Conservation (phyloP, 2,113 vertebrate genomes). For the Aythya baeri region DNA sequence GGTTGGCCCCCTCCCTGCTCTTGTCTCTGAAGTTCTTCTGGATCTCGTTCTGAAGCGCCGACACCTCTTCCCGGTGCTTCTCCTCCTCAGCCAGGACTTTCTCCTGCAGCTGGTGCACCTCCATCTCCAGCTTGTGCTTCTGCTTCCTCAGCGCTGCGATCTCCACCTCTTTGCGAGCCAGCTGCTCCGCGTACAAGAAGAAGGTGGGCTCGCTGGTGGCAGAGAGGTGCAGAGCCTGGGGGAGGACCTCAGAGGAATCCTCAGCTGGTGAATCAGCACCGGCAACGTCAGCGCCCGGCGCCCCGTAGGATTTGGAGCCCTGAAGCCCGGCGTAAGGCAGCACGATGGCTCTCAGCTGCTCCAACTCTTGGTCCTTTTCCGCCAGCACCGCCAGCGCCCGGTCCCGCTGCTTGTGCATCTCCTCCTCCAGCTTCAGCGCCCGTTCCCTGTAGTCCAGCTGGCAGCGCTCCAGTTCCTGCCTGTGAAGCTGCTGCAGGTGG, state of each 20-base stretch:
- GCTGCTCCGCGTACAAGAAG: conserved; percentile 91
- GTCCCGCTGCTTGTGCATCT: conserved; percentile 92
- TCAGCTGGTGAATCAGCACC: accelerated
- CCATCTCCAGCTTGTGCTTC: conserved; percentile 83
- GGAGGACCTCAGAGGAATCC: conserved; percentile 59
- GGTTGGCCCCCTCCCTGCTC: conserved; percentile 90
- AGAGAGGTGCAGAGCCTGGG: conserved; percentile 76
- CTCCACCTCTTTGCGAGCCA: conserved; percentile 92
- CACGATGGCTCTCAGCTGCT: conserved; percentile 77
- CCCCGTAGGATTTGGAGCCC: neutral
- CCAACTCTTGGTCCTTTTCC: conserved; percentile 92
- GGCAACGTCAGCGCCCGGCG: neutral
- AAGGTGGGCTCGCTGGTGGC: conserved; percentile 82
- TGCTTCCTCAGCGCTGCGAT: conserved; percentile 80
- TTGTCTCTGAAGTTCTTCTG: conserved; percentile 84
- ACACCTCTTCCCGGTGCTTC: conserved; percentile 78
- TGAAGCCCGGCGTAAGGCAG: conserved; percentile 21
- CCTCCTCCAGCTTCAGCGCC: conserved; percentile 85
- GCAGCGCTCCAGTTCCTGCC: conserved; percentile 83
- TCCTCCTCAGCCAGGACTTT: conserved; percentile 79
- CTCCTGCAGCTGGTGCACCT: conserved; percentile 83
- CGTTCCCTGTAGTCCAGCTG: conserved; percentile 82
- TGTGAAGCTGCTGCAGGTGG: conserved; percentile 80
- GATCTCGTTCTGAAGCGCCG: conserved; percentile 69
- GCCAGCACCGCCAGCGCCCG: conserved; percentile 88